Evolutionary conservation across 1,140 invertebrate species (phyloP).

Genomic region (Leguminivora glycinivorella): DNA sequence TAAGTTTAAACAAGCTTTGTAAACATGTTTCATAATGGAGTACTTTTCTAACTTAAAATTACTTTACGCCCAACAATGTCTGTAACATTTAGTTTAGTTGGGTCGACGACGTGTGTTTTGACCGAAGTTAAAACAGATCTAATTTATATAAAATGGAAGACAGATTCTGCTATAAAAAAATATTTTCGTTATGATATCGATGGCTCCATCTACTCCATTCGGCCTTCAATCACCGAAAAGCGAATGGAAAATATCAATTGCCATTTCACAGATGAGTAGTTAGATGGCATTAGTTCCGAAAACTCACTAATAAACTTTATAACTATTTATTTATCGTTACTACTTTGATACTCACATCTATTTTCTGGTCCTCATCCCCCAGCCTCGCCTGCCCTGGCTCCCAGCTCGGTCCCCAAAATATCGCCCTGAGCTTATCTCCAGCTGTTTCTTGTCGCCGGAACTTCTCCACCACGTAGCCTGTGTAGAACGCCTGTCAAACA

Average conservation of each 20-base stretch:
- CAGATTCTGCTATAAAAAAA: no score
- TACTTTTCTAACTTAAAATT: neutral
- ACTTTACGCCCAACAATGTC: neutral
- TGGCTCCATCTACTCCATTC: no score
- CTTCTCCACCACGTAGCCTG: slow-evolving; percentile 82
- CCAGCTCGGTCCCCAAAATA: slow-evolving; percentile 95
- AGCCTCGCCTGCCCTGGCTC: slow-evolving; percentile 88
- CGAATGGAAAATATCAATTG: slow-evolving; percentile 19
- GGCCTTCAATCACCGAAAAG: neutral
- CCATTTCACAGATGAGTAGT: no score
- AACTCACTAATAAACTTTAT: no score
- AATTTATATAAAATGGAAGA: no score
- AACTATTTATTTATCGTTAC: no score
- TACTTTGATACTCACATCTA: slow-evolving; percentile 83
- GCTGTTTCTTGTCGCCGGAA: slow-evolving; percentile 79
- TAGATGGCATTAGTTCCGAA: no score
- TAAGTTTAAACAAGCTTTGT: no score
- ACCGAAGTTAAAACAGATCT: no score
- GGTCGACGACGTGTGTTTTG: no score
- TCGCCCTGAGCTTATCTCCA: slow-evolving; percentile 83
- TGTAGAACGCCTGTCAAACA: slow-evolving; percentile 86
- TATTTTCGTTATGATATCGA: no score
- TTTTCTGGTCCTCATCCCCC: slow-evolving; percentile 87
- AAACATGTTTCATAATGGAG: neutral
- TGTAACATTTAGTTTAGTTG: no score